Percentiles rank a stretch among this genome's conserved stretches.
Evolutionary conservation across 2,888 invertebrate genomes (phyloP).

Genomic region (Tipula unca): DNA sequence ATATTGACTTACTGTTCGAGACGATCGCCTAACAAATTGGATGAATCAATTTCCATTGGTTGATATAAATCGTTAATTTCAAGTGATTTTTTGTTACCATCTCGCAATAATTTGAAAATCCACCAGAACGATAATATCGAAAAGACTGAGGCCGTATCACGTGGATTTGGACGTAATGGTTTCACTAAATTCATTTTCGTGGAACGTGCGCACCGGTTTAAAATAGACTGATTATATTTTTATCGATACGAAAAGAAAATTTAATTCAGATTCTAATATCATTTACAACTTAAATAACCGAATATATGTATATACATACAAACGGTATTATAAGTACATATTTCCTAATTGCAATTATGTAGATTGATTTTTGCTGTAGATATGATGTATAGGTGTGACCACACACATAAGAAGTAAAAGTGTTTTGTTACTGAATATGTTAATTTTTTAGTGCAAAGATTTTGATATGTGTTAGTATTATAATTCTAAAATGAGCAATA

Average conservation of each 20-base stretch:
- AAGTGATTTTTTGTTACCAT: conserved; percentile 43
- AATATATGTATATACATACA: not conserved
- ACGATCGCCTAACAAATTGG: conserved; percentile 42
- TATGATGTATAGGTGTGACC: not conserved
- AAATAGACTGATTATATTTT: not conserved
- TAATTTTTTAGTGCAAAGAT: too few species aligned
- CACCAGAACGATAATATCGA: conserved; percentile 46
- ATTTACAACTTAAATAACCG: not conserved
- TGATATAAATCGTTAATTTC: conserved; percentile 44
- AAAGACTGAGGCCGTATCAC: conserved; percentile 41
- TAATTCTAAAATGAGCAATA: too few species aligned
- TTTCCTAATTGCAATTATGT: not conserved
- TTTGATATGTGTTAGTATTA: too few species aligned
- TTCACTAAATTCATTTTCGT: not conserved
- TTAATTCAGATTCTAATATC: not conserved
- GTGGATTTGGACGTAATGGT: conserved; percentile 36
- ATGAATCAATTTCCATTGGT: conserved; percentile 43
- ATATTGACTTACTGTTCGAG: conserved; percentile 44
- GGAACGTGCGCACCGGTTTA: not conserved
- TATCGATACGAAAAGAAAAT: not conserved
- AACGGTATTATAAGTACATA: too few species aligned
- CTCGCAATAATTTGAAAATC: conserved; percentile 45
- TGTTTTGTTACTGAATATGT: too few species aligned
- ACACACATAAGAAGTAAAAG: too few species aligned
- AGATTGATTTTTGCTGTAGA: not conserved